These are phyloP conservation scores for Syrmaticus mikado DNA, from an alignment of 2,113 vertebrate species.

Conservation along the genomic window DNA sequence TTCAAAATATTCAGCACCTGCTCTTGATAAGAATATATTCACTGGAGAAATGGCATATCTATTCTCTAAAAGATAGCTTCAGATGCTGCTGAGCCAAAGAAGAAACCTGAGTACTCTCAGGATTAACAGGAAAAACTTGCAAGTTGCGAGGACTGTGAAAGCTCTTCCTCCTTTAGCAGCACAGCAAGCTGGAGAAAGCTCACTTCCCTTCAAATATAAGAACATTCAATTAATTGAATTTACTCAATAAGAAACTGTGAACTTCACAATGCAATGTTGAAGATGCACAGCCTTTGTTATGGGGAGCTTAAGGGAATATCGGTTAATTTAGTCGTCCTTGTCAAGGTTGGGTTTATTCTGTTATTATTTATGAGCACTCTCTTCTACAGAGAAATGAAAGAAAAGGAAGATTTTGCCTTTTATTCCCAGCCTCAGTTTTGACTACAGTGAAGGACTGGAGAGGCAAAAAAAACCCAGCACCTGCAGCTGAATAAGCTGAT, in stretches of 20 bases:
- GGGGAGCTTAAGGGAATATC: not conserved
- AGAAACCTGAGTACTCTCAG: not conserved
- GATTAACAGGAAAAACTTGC: rapidly evolving
- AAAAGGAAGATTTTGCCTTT: not conserved
- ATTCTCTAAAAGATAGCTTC: not conserved
- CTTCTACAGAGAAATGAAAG: not conserved
- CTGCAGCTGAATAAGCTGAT: conserved; percentile 27
- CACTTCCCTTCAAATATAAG: not conserved
- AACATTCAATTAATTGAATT: not conserved
- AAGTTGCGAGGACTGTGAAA: not conserved
- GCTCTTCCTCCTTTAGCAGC: not conserved
- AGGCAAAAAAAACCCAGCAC: not conserved
- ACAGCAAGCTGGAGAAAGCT: not conserved
- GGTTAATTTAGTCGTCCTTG: not conserved
- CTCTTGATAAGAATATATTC: not conserved
- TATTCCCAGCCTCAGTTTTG: not conserved
- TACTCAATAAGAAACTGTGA: not conserved
- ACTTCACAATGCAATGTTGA: not conserved
- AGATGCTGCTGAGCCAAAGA: not conserved
- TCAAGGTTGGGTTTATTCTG: rapidly evolving
- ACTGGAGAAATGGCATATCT: not conserved
- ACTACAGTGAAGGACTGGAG: not conserved
- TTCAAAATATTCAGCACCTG: not conserved
- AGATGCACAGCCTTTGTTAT: not conserved
- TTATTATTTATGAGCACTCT: not conserved